Conservation (phyloP, 1,140 invertebrate species). For the Aricia agestis region DNA sequence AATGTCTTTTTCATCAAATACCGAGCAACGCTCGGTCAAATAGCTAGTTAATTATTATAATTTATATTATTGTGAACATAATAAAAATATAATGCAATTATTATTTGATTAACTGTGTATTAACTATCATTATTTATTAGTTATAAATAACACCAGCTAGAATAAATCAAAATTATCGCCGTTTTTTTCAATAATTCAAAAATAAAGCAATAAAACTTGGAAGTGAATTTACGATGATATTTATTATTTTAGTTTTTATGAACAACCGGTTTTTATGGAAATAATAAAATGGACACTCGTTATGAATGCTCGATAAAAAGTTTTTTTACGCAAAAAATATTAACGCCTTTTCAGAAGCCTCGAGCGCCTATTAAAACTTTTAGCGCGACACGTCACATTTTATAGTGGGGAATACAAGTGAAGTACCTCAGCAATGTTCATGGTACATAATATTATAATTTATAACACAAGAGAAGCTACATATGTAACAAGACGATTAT, state of each 20-base stretch:
- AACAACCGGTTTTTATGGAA: background rate
- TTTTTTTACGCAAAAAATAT: slow-evolving; percentile 6
- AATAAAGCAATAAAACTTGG: background rate
- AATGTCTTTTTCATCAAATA: no score
- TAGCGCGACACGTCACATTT: background rate
- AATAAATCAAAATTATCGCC: background rate
- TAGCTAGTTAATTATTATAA: no score
- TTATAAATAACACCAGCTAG: no score
- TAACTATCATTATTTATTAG: no score
- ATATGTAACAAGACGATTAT: no score
- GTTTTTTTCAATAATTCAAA: background rate
- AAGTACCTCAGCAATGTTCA: no score
- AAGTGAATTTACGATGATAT: background rate
- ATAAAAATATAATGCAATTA: no score
- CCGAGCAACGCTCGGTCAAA: no score
- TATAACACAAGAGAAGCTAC: no score
- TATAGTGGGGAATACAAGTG: background rate
- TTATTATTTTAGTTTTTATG: slow-evolving; percentile 1
- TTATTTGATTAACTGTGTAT: no score
- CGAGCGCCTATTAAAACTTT: background rate
- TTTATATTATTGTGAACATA: no score
- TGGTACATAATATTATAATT: no score
- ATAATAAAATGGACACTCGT: slow-evolving; percentile 1
- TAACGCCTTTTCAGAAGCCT: slow-evolving; percentile 2
- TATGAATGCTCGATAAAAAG: background rate